Evolutionary conservation across 2,113 vertebrate species (phyloP).

Genomic region (Ochotona curzoniae): DNA sequence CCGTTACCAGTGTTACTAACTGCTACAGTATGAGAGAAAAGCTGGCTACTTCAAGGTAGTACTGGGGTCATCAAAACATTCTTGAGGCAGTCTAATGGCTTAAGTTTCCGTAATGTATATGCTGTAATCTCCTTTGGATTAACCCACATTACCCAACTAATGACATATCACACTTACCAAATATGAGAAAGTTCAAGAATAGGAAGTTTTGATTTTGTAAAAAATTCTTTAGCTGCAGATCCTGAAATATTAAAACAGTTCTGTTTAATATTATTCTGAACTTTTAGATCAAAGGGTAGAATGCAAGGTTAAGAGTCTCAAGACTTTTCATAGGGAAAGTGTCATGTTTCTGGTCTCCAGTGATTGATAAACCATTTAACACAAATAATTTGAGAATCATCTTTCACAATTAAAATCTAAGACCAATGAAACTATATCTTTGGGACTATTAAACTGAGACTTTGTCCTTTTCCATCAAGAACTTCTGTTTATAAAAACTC

Average conservation of each 20-base stretch:
- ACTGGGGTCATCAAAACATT: constrained; percentile 3
- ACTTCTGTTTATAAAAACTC: constrained; percentile 82
- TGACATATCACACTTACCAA: constrained; percentile 91
- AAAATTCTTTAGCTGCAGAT: constrained; percentile 99
- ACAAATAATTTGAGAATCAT: constrained; percentile 55
- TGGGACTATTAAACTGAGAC: constrained; percentile 68
- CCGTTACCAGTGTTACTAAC: not conserved
- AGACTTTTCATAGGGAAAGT: constrained; percentile 53
- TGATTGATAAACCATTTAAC: constrained; percentile 53
- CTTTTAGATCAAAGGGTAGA: constrained; percentile 56
- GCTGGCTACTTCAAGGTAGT: not conserved
- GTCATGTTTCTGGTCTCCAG: constrained; percentile 32
- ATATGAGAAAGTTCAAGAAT: constrained; percentile 99
- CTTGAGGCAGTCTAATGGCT: constrained; percentile 16
- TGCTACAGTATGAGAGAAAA: constrained; percentile 20
- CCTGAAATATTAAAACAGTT: constrained; percentile 90
- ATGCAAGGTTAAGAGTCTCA: constrained; percentile 42
- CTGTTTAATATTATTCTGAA: constrained; percentile 79
- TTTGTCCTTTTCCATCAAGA: constrained; percentile 60
- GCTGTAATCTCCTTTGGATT: constrained; percentile 49
- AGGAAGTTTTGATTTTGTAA: constrained; percentile 99
- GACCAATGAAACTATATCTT: constrained; percentile 33
- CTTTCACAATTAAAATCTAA: constrained; percentile 65
- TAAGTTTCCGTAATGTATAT: constrained; percentile 40
- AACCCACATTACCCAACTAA: constrained; percentile 45